Conservation (phyloP, 2,113 vertebrate genomes). For the Chauna torquata region DNA sequence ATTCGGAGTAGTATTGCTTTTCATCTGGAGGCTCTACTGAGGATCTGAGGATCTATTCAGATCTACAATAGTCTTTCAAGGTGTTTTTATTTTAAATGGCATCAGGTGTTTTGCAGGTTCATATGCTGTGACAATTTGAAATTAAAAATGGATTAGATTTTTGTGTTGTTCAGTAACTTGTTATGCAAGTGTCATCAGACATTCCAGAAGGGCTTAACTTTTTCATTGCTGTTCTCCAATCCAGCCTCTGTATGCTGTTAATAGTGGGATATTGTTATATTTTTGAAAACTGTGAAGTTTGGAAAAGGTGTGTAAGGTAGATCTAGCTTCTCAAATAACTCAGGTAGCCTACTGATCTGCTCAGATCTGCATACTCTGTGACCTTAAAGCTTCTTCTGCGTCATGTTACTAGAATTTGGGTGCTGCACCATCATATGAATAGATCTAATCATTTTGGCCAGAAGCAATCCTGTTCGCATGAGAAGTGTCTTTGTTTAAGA, state of each 20-base stretch:
- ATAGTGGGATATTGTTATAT: background rate
- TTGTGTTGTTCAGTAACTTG: background rate
- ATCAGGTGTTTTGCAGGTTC: background rate
- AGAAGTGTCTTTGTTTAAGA: background rate
- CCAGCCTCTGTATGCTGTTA: background rate
- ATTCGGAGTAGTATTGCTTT: background rate
- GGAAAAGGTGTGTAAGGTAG: background rate
- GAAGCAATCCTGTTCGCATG: background rate
- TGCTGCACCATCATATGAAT: background rate
- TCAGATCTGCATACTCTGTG: background rate
- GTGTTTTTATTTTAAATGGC: background rate
- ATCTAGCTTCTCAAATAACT: background rate
- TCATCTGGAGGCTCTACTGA: background rate
- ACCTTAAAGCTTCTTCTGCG: background rate
- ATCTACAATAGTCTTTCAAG: background rate
- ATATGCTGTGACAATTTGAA: background rate
- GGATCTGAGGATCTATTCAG: background rate
- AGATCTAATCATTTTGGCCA: background rate
- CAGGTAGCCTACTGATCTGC: background rate
- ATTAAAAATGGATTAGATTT: background rate
- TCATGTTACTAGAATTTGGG: background rate
- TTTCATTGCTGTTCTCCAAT: background rate
- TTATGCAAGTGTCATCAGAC: background rate
- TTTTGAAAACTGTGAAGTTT: background rate
- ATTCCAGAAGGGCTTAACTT: background rate